phyloP scores from a whole-genome alignment of 2,888 invertebrate genomes.

The Dugesia japonica region DNA sequence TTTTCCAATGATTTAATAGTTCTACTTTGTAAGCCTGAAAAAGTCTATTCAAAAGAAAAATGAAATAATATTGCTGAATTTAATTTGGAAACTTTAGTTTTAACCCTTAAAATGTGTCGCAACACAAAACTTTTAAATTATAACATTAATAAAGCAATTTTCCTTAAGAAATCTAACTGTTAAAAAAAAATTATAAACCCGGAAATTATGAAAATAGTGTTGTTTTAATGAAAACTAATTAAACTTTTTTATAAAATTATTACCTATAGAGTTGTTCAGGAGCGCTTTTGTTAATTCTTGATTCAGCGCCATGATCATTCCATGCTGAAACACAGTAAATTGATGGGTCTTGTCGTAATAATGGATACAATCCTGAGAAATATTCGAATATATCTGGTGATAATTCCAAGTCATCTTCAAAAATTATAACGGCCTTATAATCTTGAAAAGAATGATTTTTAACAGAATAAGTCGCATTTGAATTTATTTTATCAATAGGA shows the following conservation, averaged over 20 bases:
- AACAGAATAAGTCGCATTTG: background rate
- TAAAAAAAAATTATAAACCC: too few relatives aligned
- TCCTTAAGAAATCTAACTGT: too few relatives aligned
- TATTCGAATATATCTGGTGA: conserved; percentile 93
- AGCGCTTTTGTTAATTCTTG: conserved; percentile 53
- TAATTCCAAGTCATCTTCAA: conserved; percentile 94
- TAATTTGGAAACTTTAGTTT: too few relatives aligned
- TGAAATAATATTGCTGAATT: too few relatives aligned
- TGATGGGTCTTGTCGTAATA: conserved; percentile 63
- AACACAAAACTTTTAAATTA: too few relatives aligned
- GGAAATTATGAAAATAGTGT: too few relatives aligned
- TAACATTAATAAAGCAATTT: too few relatives aligned
- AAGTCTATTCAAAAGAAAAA: too few relatives aligned
- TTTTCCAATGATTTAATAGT: too few relatives aligned
- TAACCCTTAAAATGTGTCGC: too few relatives aligned
- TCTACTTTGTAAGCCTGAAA: too few relatives aligned
- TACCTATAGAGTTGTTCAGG: background rate
- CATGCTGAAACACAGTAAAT: conserved; percentile 96
- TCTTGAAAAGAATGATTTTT: conserved; percentile 43
- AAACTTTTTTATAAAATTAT: background rate
- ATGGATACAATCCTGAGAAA: conserved; percentile 74
- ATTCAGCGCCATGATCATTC: conserved; percentile 93
- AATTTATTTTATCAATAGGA: background rate
- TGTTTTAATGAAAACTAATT: too few relatives aligned
- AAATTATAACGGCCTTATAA: conserved; percentile 72